Conservation (phyloP, 2,888 invertebrate species). For the Ganaspis brasiliensis region DNA sequence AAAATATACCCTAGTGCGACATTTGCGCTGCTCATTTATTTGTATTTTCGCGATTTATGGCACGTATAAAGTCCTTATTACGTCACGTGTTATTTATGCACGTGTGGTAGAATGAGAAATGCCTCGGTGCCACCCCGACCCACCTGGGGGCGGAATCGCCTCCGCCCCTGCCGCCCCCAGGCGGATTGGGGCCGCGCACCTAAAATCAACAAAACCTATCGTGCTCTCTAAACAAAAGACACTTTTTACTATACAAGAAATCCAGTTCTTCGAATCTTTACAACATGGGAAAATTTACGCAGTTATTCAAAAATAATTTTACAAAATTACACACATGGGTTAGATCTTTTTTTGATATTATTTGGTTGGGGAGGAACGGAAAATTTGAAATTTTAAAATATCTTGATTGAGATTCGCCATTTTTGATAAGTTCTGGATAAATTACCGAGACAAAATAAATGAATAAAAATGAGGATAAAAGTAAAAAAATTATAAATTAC, state of each 20-base stretch:
- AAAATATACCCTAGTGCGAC: constrained; percentile 45
- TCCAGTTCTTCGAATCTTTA: background rate
- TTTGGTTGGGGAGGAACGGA: no score
- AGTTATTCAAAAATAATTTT: no score
- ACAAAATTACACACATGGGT: no score
- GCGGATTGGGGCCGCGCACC: constrained; percentile 75
- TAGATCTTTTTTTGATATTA: no score
- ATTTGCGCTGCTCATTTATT: constrained; percentile 45
- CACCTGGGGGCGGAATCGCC: constrained; percentile 80
- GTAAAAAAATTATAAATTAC: no score
- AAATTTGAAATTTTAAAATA: no score
- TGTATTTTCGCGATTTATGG: constrained; percentile 54
- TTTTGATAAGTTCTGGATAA: no score
- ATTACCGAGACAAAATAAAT: no score
- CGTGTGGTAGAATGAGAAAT: constrained; percentile 71
- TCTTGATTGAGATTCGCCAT: no score
- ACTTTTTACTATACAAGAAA: background rate
- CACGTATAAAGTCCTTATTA: constrained; percentile 51
- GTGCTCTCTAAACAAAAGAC: constrained; percentile 15
- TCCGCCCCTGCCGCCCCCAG: constrained; percentile 79
- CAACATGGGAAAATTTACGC: no score
- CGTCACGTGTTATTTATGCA: constrained; percentile 66
- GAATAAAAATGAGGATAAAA: no score
- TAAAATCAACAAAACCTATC: constrained; percentile 36
- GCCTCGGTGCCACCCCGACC: constrained; percentile 77